Evolutionary conservation across 1,140 invertebrate species (phyloP), one percentile per base, ranked within the genome.

Genomic region (Polyergus mexicanus): DNA sequence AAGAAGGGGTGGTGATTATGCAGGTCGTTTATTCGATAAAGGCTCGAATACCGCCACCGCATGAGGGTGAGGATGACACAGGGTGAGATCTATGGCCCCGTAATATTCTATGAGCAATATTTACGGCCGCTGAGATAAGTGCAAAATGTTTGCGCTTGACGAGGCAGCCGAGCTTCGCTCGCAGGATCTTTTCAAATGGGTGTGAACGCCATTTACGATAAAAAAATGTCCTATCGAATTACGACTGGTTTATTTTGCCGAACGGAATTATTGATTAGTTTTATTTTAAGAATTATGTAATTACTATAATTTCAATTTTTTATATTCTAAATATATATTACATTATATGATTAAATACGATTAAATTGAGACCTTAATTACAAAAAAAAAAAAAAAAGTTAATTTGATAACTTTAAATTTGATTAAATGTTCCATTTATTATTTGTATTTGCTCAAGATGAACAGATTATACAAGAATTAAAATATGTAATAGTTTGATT

Each of bases 51-150:
- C 66, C 78, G 58, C 75, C 63, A 66, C 47, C 51, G 84, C 75
- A 41, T 63, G 84, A 81, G 68, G 77, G 84, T 54, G 80, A 84
- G 80, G 80, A 87, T 81, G 77, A 78, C 76, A 87, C 84, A 58
- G 56, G 87, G 28, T 72, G 84, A 92, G 92, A 94, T 94, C 93
- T 93, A 94, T 92, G 92, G 91, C 88, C 88, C 89, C 86, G 91
- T 93, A 93, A 93, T 94, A 94, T 93, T 93, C 93, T 93, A 94
- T 93, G 92, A 93, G 92, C 92, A 92, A 94, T 94, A 94, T 94
- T 94, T 94, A 94, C 91, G 92, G 91, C 76, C 87, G 86, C 89
- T 77, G 88, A 93, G 93, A 94, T 94, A 94, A 94, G 92, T 94
- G 91, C 91, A 91, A 77, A 94, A 93, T 92, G 92, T 93, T 94